Conservation (phyloP, 2,888 invertebrate genomes). For the Lordiphosa fenestrarum region DNA sequence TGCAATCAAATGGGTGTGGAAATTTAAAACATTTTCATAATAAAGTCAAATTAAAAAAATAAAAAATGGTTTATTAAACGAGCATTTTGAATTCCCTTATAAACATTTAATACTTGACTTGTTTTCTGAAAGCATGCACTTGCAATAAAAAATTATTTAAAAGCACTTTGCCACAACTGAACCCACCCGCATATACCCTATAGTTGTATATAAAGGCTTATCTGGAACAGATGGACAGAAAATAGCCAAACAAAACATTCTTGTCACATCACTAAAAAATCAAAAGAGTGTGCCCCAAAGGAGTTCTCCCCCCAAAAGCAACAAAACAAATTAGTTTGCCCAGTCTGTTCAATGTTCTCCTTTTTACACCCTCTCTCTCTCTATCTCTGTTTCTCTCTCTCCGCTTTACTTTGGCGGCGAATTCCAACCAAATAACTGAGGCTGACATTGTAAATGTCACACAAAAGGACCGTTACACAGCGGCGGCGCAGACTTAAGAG, state of each 20-base stretch:
- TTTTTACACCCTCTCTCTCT: slow-evolving; percentile 3
- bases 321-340: slow-evolving; percentile 56
- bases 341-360: slow-evolving; percentile 3
- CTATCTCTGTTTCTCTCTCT: slow-evolving; percentile 1
- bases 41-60: too few relatives aligned
- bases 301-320: slow-evolving; percentile 30
- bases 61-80: too few relatives aligned
- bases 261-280: slow-evolving; percentile 37
- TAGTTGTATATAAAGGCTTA: slow-evolving; percentile 6
- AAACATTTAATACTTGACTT: too few relatives aligned
- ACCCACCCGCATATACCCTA: background rate
- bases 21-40: too few relatives aligned
- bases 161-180: background rate
- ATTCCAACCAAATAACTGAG: slow-evolving; percentile 10
- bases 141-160: too few relatives aligned
- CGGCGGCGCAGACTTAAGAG: slow-evolving; percentile 37
- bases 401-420: background rate
- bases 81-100: too few relatives aligned
- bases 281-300: slow-evolving; percentile 47
- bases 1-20: too few relatives aligned
- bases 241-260: slow-evolving; percentile 27
- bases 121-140: too few relatives aligned
- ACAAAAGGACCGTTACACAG: slow-evolving; percentile 40
- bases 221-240: slow-evolving; percentile 26
- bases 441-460: slow-evolving; percentile 66